Evolutionary conservation across 2,888 invertebrate genomes (phyloP), one percentile per base, ranked within the genome.

Genomic region (Scaptomyza cyrtandrae): DNA sequence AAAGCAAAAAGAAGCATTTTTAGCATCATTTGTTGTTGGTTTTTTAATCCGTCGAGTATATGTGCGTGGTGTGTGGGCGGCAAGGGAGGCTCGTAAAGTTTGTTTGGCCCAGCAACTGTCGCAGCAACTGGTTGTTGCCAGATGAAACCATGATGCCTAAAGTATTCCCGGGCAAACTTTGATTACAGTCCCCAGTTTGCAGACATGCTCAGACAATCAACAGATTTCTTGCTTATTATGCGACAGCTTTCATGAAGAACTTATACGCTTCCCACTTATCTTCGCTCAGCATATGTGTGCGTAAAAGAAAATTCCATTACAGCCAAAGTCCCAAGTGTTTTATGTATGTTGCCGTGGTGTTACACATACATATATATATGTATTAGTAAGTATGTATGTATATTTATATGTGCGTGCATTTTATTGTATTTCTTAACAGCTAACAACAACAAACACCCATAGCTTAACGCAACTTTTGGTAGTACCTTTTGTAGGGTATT

Each of bases 201-300:
- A 35, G 19, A 41, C 50, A 24, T 27, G 43, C 53, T 43, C 54
- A 61, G 55, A 70, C 79, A 71, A 76, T 71, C 80, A 79, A 79
- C 84, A 76, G 80, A 84, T 81, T 81, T 85, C 75, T 75, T 78
- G 78, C 78, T 80, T 77, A 85, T 85, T 81, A 85, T 81, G 75
- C 72, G 85, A 71, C 71, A 69, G 71, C 71, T 74, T 66, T 50
- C 29, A 67, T 41, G 49, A 62, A 48, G 10, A 44, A 57, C 27
- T 14, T 41, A 37, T 7, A 16, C 27, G 13, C 7, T 11, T 6
- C 24, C 29, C 27, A 2, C 3, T 3, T 6, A 13, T 11, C 39
- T 19, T 0, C 54, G 31, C 49, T 41, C 31, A 49, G 13, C 53
- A 45, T 61, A 48, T 72, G 57, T 73, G 74, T 78, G 81, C 52